Evolutionary conservation across 2,888 invertebrate genomes (phyloP).

Genomic region (Limenitis camilla): DNA sequence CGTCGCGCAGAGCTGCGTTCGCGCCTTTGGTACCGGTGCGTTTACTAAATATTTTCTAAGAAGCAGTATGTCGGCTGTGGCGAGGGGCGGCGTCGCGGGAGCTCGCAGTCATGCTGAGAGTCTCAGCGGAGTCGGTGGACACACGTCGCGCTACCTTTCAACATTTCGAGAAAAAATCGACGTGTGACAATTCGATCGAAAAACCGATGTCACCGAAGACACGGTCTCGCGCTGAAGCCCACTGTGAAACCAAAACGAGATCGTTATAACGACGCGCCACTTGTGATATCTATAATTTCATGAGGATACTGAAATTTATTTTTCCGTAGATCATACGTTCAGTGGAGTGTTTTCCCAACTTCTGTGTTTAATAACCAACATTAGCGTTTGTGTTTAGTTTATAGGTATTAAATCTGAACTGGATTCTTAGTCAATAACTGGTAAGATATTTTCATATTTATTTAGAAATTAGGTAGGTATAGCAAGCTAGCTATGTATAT

Average conservation of each 20-base stretch:
- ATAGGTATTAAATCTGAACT: neutral
- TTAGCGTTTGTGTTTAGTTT: conserved; percentile 25
- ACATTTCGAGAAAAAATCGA: conserved; percentile 58
- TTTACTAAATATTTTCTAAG: conserved; percentile 59
- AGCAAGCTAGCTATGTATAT: too few relatives aligned
- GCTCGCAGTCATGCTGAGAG: conserved; percentile 73
- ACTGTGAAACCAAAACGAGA: conserved; percentile 39
- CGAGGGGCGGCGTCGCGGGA: conserved; percentile 72
- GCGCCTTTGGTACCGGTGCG: conserved; percentile 49
- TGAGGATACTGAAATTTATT: conserved; percentile 57
- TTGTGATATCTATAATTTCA: conserved; percentile 57
- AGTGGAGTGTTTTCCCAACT: conserved; percentile 54
- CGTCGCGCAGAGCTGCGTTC: conserved; percentile 57
- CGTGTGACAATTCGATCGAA: conserved; percentile 55
- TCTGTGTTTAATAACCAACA: conserved; percentile 32
- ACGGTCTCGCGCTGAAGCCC: conserved; percentile 32
- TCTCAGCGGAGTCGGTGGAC: conserved; percentile 68
- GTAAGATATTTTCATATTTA: neutral
- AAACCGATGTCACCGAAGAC: conserved; percentile 47
- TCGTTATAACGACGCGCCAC: conserved; percentile 62
- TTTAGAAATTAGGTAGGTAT: too few relatives aligned
- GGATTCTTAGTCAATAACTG: conserved; percentile 2
- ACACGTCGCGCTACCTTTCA: conserved; percentile 66
- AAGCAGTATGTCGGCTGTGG: conserved; percentile 66
- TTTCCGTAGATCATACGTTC: conserved; percentile 41